Percentiles rank a stretch among this genome's conserved stretches.
phyloP scores from a whole-genome alignment of 2,113 vertebrate genomes.

The Aphyosemion australe region DNA sequence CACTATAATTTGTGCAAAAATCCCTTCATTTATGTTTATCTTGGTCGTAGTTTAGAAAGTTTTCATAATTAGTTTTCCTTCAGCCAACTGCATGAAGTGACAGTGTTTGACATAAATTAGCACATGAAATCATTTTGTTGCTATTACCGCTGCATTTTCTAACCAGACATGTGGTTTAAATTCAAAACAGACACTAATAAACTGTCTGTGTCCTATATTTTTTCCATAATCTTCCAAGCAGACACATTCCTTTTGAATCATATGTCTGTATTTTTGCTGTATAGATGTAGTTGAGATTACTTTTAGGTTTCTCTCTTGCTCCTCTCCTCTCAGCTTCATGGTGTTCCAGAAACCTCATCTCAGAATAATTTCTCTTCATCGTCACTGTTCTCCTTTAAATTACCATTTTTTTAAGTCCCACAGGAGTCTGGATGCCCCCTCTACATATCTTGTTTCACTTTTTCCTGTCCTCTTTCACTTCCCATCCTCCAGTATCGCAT shows the following conservation, averaged over 20 bases:
- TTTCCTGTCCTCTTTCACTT: slow-evolving; percentile 15
- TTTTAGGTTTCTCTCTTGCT: background rate
- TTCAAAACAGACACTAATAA: background rate
- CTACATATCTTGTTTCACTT: slow-evolving; percentile 44
- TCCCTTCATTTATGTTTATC: slow-evolving; percentile 12
- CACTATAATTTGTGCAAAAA: slow-evolving; percentile 35
- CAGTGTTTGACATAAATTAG: slow-evolving; percentile 1
- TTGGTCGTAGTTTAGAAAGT: slow-evolving; percentile 15
- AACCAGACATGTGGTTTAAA: background rate
- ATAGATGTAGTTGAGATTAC: slow-evolving; percentile 3
- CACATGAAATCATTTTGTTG: background rate
- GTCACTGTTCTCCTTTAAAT: slow-evolving; percentile 41
- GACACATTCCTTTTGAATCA: slow-evolving; percentile 7
- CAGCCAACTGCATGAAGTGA: background rate
- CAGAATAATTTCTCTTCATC: slow-evolving; percentile 47
- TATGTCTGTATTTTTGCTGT: background rate
- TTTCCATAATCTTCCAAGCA: background rate
- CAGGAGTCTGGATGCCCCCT: slow-evolving; percentile 24
- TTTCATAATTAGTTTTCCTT: background rate
- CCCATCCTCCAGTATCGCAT: slow-evolving; percentile 31
- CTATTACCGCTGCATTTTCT: background rate
- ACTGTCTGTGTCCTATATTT: background rate
- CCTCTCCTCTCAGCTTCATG: slow-evolving; percentile 18
- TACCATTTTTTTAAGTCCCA: slow-evolving; percentile 51
- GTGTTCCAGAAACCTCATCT: slow-evolving; percentile 24